Evolutionary conservation across 2,113 vertebrate genomes (phyloP), one percentile per base, ranked within the genome.

Genomic region (Caranx melampygus): DNA sequence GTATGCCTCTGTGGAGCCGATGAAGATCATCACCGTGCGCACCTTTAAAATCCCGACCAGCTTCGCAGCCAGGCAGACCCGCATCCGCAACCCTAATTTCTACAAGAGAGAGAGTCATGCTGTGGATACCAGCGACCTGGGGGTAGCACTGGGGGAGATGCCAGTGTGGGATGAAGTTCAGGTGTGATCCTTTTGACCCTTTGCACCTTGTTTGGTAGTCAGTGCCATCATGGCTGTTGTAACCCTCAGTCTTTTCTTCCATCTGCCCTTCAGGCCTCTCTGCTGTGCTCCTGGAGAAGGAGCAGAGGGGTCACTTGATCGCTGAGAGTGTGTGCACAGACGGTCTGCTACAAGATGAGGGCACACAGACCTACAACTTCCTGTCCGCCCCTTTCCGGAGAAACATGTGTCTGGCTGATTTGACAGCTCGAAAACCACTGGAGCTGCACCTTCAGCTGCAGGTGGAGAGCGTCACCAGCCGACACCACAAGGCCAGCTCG

Each of bases 311-410:
- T 63, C 97, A 98, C 10, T 88, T 95, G 62, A 97, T 99, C 31
- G 98, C 98, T 0, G 96, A 99, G 90, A 92, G 93, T 31, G 82
- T 79, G 4, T 95, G 87, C 86, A 91, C 94, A 0, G 98, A 99
- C 11, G 94, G 95, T 1, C 93, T 99, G 9, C 91, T 96, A 59
- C 72, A 94, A 65, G 96, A 99, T 77, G 92, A 96, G 69, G 97
- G 97, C 44, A 99, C 98, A 0, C 98, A 99, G 88, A 99, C 97
- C 0, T 97, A 97, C 80, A 95, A 58, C 84, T 99, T 99, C 91
- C 93, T 93, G 59, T 91, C 92, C 0, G 95, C 96, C 18, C 96
- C 96, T 6, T 99, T 99, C 87, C 92, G 92, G 45, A 92, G 91
- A 10, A 85, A 75, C 0, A 86, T 93, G 0, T 94, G 95, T 33